phyloP scores from a whole-genome alignment of 2,113 vertebrate species.

The Pardalotus punctatus region DNA sequence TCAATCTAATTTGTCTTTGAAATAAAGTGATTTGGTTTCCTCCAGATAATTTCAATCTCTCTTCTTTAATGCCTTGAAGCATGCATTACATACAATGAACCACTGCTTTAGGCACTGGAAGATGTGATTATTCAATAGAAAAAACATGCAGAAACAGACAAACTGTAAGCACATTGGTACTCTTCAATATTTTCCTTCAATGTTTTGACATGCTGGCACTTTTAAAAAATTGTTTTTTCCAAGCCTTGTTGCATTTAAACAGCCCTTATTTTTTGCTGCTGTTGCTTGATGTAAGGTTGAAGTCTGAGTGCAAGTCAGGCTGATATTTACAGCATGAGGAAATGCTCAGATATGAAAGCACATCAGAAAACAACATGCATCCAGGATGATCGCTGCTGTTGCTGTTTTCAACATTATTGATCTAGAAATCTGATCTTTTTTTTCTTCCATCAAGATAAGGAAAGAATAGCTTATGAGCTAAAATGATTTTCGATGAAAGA shows the following conservation, averaged over 20 bases:
- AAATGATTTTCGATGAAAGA: background rate
- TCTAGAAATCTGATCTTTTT: background rate
- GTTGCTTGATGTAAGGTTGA: background rate
- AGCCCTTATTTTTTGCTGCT: background rate
- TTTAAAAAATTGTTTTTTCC: background rate
- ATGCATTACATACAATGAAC: background rate
- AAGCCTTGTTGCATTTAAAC: slow-evolving; percentile 20
- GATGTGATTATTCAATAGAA: slow-evolving; percentile 23
- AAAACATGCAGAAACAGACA: slow-evolving; percentile 14
- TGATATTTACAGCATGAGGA: background rate
- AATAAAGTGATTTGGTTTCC: slow-evolving; percentile 54
- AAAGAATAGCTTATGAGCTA: slow-evolving; percentile 10
- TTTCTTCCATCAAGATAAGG: background rate
- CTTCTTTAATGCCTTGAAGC: slow-evolving; percentile 1
- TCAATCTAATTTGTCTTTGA: slow-evolving; percentile 45
- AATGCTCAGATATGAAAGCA: background rate
- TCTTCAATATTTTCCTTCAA: background rate
- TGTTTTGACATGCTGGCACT: background rate
- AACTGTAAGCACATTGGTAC: background rate
- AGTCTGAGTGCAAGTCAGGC: background rate
- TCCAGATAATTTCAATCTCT: slow-evolving; percentile 40
- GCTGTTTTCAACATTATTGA: slow-evolving; percentile 15
- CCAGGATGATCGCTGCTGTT: background rate
- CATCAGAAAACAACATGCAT: slow-evolving; percentile 13
- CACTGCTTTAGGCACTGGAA: background rate